Base-by-base conservation (phyloP, 92 coral and sea anemone genomes). In the Parazoanthus atlanticus region DNA sequence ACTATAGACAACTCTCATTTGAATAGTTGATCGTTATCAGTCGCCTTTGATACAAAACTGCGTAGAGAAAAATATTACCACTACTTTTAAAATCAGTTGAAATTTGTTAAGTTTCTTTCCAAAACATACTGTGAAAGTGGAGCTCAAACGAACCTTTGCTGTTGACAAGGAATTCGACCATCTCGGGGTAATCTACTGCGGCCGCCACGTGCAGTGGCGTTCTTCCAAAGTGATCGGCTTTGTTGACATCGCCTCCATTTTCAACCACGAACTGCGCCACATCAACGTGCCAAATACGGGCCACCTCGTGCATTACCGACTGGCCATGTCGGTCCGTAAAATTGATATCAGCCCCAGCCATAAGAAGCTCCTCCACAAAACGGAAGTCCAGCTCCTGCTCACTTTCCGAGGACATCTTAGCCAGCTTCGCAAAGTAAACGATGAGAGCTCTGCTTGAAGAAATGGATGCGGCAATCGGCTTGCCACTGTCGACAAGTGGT, bases 161-260 rank as follows among this genome's bases (percentile, higher is more conserved):
- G n/a, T 79, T 82, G 69, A 94, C 85, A 17, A 97, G 90, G 80
- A 97, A 97, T 67, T 88, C 96, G 5, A 97, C 94, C 99, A 97
- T 97, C 72, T 97, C 98, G n/a, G 98, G 93, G 79, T 97, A 97
- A 75, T 97, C 99, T 3, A 97, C 98, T 23, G 99, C 97, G 41
- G 99, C 98, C 0, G 99, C 99, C 17, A 97, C 93, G 69, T 97
- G 99, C 74, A 97, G 80, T 1, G 99, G 96, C 0, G 98, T 93
- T 78, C 99, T 80, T 8, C 99, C 99, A 86, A 86, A 96, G 47
- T 89, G 84, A 73, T 97, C 99, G 3, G 93, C 91, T 10, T n/a
- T 82, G 86, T 97, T 97, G 28, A 97, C 95, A 49, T 91, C 95
- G 0, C 96, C 98, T 10, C 99, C 99, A 58, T 97, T 94, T 85